Conservation (phyloP, 2,888 invertebrate genomes). For the Hypomecis punctinalis region DNA sequence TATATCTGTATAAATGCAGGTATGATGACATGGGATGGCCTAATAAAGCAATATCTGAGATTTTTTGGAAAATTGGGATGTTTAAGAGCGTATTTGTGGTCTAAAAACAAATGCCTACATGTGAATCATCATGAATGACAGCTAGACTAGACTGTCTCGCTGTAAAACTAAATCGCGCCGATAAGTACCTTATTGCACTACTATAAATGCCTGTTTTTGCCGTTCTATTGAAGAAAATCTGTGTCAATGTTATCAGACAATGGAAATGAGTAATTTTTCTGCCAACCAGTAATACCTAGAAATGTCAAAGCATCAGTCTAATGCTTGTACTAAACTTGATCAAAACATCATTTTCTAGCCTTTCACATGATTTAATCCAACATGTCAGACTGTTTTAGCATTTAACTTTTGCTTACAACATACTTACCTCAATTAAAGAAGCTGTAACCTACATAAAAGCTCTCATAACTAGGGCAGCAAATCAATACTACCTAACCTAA, state of each 20-base stretch:
- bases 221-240: not conserved
- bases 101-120: slow-evolving; percentile 2
- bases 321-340: not conserved
- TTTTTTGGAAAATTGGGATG: slow-evolving; percentile 5
- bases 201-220: not conserved
- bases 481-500: slow-evolving; percentile 24
- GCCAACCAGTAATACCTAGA: not conserved
- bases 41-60: slow-evolving; percentile 38
- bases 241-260: not conserved
- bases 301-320: no score
- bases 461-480: slow-evolving; percentile 21
- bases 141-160: not conserved
- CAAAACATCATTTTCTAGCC: not conserved
- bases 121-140: slow-evolving; percentile 27
- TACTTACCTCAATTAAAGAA: slow-evolving; percentile 13
- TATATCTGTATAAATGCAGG: slow-evolving; percentile 54
- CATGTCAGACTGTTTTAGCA: slow-evolving; percentile 3
- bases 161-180: not conserved
- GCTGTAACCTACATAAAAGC: slow-evolving; percentile 18
- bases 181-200: not conserved
- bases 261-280: slow-evolving; percentile 1
- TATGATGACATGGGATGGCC: slow-evolving; percentile 43
- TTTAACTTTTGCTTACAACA: slow-evolving; percentile 1
- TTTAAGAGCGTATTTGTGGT: slow-evolving; percentile 23
- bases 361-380: slow-evolving; percentile 8